Evolutionary conservation across 1,140 invertebrate species (phyloP).

Genomic region (Aphis gossypii): DNA sequence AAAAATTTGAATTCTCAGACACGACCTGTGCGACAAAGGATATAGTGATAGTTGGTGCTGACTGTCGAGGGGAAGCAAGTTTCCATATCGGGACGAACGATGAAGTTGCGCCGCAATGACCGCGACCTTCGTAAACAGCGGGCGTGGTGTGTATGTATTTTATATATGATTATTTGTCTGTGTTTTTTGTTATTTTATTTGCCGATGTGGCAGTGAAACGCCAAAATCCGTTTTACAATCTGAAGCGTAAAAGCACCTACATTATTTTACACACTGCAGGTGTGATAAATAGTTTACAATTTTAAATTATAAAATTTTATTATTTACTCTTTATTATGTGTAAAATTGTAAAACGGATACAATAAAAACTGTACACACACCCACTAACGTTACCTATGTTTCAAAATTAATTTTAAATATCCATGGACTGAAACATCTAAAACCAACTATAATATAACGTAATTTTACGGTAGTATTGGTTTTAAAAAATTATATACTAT

Average conservation of each 20-base stretch:
- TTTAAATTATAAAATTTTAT: not conserved
- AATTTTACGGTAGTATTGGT: no score
- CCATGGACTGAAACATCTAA: not conserved
- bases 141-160: not conserved
- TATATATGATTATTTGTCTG: constrained; percentile 24
- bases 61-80: constrained; percentile 33
- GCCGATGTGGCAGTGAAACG: not conserved
- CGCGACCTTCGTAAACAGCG: constrained; percentile 45
- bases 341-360: not conserved
- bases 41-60: not conserved
- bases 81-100: constrained; percentile 42
- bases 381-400: not conserved
- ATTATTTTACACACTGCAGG: not conserved
- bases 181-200: constrained; percentile 1
- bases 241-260: constrained; percentile 19
- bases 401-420: not conserved
- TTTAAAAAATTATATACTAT: not conserved
- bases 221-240: not conserved
- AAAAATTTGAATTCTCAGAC: constrained; percentile 47
- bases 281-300: not conserved
- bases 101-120: constrained; percentile 15
- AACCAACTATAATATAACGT: not conserved
- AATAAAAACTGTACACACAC: not conserved
- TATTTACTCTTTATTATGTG: not conserved
- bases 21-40: not conserved